These are phyloP conservation scores for Meteorus sp. DNA, from an alignment of 1,140 invertebrate species.

Conservation along the genomic window DNA sequence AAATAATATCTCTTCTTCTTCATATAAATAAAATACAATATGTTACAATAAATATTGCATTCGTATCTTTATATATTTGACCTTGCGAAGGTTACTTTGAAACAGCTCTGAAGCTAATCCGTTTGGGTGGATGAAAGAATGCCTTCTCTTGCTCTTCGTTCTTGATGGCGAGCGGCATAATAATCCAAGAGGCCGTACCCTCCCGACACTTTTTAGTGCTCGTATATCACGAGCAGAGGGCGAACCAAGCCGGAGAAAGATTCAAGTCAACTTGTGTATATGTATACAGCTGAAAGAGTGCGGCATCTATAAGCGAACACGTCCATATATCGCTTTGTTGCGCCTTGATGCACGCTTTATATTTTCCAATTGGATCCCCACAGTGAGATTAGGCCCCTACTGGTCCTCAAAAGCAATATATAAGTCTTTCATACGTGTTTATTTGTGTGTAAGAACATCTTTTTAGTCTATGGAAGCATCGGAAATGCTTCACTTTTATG, in stretches of 20 bases:
- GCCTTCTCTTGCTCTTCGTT: conserved; percentile 3
- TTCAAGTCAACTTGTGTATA: conserved; percentile 14
- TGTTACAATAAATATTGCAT: too few species aligned
- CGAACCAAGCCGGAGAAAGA: conserved; percentile 13
- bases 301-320: neutral
- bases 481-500: too few species aligned
- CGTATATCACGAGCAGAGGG: conserved; percentile 22
- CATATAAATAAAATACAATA: too few species aligned
- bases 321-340: neutral
- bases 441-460: neutral
- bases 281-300: too few species aligned
- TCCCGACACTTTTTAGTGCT: conserved; percentile 27
- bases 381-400: neutral
- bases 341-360: neutral
- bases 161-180: conserved; percentile 26
- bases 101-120: conserved; percentile 23
- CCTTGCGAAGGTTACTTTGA: conserved; percentile 3
- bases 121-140: neutral
- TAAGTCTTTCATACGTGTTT: neutral
- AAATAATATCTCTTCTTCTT: conserved; percentile 2
- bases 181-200: conserved; percentile 24
- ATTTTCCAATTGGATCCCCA: neutral
- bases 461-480: too few species aligned
- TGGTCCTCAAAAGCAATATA: neutral
- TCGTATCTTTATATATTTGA: neutral